Evolutionary conservation across 2,113 vertebrate genomes (phyloP).

Genomic region (Phodopus roborovskii): DNA sequence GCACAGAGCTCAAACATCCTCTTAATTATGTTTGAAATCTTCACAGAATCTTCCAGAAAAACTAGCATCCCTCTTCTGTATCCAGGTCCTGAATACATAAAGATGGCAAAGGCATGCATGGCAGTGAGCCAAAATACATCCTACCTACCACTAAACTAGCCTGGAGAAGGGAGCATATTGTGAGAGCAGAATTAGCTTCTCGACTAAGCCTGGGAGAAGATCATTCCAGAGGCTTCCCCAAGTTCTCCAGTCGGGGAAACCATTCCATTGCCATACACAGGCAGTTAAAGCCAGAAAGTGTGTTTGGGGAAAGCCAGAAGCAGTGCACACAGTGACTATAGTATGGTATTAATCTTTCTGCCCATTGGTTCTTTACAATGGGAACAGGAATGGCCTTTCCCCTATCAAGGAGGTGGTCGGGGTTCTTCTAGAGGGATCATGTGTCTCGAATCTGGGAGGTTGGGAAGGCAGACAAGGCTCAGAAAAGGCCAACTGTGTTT

Average conservation of each 20-base stretch:
- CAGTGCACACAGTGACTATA: neutral
- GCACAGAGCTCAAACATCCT: neutral
- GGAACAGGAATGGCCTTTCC: neutral
- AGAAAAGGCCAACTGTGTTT: neutral
- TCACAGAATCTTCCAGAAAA: constrained; percentile 5
- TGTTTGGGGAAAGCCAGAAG: constrained; percentile 41
- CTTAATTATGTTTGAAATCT: neutral
- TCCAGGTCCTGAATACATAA: neutral
- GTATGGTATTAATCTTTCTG: neutral
- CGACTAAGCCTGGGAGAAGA: neutral
- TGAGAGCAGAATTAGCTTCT: constrained; percentile 19
- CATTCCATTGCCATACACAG: neutral
- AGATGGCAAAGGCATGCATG: constrained; percentile 48
- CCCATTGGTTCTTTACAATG: neutral
- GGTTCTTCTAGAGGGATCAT: neutral
- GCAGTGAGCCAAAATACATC: constrained; percentile 32
- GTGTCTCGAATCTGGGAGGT: neutral
- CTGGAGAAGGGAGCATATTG: neutral
- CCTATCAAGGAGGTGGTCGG: neutral
- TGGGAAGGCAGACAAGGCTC: neutral
- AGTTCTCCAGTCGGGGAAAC: neutral
- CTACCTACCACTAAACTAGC: neutral
- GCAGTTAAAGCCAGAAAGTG: neutral
- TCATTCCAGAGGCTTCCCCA: neutral
- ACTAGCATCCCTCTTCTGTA: neutral